Evolutionary conservation across 2,888 invertebrate species (phyloP).

Genomic region (Nesidiocoris tenuis): DNA sequence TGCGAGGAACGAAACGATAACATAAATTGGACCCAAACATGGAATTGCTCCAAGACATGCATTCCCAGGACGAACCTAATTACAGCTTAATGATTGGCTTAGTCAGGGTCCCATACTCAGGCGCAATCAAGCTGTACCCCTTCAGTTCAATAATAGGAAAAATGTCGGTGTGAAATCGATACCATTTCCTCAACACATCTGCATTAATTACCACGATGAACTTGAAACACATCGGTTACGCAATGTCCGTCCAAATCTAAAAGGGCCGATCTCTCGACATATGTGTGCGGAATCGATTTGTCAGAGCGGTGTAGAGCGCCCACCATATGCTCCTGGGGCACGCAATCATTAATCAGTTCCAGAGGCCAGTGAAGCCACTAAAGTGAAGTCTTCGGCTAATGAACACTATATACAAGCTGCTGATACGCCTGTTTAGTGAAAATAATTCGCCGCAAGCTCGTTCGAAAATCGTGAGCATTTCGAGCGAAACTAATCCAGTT

Average conservation of each 20-base stretch:
- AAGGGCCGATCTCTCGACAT: background rate
- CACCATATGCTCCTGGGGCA: conserved; percentile 29
- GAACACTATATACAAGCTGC: conserved; percentile 7
- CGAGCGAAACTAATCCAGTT: background rate
- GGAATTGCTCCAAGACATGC: too few species aligned
- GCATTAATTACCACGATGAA: too few species aligned
- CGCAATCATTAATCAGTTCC: conserved; percentile 41
- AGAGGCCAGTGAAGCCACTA: conserved; percentile 9
- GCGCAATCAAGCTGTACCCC: too few species aligned
- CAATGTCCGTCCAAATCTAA: background rate
- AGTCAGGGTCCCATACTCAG: too few species aligned
- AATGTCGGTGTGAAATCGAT: too few species aligned
- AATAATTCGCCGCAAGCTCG: conserved; percentile 11
- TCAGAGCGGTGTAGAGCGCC: conserved; percentile 19
- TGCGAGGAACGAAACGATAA: too few species aligned
- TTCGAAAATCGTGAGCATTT: conserved; percentile 2
- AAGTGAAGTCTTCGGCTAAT: conserved; percentile 9
- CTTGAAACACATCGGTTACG: background rate
- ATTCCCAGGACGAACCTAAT: too few species aligned
- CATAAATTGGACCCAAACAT: too few species aligned
- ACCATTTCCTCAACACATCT: too few species aligned
- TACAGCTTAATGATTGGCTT: too few species aligned
- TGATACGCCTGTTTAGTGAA: conserved; percentile 10
- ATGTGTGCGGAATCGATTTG: conserved; percentile 27
- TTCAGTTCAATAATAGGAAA: too few species aligned